phyloP scores from a whole-genome alignment of 2,113 vertebrate species.

The Chloropsis cyanopogon region DNA sequence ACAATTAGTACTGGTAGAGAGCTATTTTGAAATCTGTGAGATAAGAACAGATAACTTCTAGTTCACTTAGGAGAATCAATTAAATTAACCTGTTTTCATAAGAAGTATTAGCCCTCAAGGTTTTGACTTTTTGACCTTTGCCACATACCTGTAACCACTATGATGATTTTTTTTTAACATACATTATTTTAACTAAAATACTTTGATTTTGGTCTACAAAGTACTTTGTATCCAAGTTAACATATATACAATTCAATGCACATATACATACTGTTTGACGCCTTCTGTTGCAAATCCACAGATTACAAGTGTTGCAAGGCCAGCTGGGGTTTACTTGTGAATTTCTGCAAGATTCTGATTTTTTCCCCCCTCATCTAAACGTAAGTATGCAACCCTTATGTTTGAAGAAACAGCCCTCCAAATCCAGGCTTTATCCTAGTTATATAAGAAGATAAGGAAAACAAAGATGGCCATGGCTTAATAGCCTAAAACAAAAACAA shows the following conservation, averaged over 20 bases:
- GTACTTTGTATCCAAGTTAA: not conserved
- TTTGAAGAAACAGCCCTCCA: not conserved
- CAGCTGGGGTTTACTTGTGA: constrained; percentile 1
- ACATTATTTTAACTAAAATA: not conserved
- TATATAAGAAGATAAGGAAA: not conserved
- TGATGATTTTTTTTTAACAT: not conserved
- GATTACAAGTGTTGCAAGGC: not conserved
- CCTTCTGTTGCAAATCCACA: constrained; percentile 40
- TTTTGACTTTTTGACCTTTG: not conserved
- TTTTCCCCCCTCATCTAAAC: not conserved
- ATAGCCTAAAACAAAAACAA: not conserved
- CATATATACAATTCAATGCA: constrained; percentile 11
- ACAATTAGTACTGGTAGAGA: not conserved
- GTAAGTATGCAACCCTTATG: not conserved
- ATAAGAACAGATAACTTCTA: not conserved
- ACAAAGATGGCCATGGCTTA: not conserved
- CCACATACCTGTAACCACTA: not conserved
- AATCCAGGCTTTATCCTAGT: not conserved
- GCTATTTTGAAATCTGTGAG: not conserved
- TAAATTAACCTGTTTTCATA: not conserved
- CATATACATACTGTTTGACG: not conserved
- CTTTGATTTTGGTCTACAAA: not conserved
- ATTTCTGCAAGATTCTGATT: not conserved
- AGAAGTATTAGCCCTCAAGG: not conserved
- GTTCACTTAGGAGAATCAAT: not conserved